A percentile compares a stretch with the other conserved stretches of the same genome.
Evolutionary conservation across 2,113 vertebrate genomes (phyloP).

Genomic region (Rhinichthys klamathensis): DNA sequence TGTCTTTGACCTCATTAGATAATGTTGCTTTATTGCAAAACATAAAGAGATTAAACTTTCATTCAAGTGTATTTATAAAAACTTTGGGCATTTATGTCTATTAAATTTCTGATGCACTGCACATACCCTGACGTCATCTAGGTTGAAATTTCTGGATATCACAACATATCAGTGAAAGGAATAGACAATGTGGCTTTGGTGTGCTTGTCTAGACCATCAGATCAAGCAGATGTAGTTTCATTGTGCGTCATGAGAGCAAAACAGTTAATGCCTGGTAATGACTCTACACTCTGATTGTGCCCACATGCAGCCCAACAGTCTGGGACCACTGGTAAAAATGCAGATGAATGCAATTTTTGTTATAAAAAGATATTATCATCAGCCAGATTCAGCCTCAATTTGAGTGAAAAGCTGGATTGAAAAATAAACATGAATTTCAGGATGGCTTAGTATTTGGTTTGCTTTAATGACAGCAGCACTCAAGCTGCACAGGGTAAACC

Average conservation of each 20-base stretch:
- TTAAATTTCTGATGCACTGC: background rate
- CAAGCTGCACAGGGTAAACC: too few relatives aligned
- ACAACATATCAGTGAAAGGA: background rate
- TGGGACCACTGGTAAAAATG: background rate
- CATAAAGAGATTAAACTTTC: background rate
- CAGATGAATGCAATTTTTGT: background rate
- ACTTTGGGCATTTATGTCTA: background rate
- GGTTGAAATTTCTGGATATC: background rate
- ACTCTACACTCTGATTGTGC: background rate
- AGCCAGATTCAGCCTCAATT: background rate
- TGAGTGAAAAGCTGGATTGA: background rate
- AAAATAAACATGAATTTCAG: background rate
- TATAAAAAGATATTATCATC: background rate
- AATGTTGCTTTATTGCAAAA: background rate
- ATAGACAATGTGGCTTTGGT: slow-evolving; percentile 14
- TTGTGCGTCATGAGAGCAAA: background rate
- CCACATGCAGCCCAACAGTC: background rate
- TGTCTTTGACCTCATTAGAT: background rate
- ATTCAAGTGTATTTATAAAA: background rate
- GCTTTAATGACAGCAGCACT: background rate
- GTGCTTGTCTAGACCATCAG: slow-evolving; percentile 4
- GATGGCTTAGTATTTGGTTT: background rate
- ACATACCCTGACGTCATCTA: background rate
- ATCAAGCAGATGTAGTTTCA: background rate
- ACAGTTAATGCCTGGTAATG: background rate